These are phyloP conservation scores for Condylura cristata DNA, from an alignment of 2,113 vertebrate species.

Conservation along the genomic window DNA sequence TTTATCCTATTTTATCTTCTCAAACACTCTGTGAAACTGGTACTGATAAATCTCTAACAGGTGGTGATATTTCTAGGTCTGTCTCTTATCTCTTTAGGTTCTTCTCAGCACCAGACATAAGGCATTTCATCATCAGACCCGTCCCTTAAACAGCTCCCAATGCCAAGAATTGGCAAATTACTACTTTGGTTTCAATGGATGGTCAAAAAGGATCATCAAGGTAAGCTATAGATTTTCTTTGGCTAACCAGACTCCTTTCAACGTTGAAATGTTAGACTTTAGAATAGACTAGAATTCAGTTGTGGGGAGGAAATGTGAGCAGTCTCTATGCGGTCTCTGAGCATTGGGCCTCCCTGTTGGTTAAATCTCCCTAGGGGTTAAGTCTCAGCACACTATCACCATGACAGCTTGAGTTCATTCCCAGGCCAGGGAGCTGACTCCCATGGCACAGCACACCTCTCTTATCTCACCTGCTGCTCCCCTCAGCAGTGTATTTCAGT, in stretches of 20 bases:
- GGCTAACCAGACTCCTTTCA: neutral
- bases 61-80: neutral
- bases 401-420: too few relatives aligned
- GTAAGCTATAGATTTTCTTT: conserved; percentile 77
- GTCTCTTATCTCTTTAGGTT: conserved; percentile 73
- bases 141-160: conserved; percentile 79
- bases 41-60: neutral
- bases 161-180: conserved; percentile 80
- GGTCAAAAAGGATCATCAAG: conserved; percentile 85
- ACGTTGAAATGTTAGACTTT: neutral
- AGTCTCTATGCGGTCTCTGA: neutral
- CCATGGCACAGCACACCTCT: too few relatives aligned
- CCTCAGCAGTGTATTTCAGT: too few relatives aligned
- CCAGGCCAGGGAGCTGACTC: too few relatives aligned
- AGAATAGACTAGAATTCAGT: neutral
- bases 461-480: too few relatives aligned
- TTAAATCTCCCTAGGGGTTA: neutral
- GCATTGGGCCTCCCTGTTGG: neutral
- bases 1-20: neutral
- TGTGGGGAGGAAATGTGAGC: neutral
- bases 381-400: too few relatives aligned
- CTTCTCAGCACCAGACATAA: conserved; percentile 78
- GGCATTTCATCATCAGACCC: conserved; percentile 46
- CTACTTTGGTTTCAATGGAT: conserved; percentile 84
- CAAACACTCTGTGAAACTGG: neutral